Conservation (phyloP, 2,113 vertebrate genomes). For the Periophthalmodon schlosseri region DNA sequence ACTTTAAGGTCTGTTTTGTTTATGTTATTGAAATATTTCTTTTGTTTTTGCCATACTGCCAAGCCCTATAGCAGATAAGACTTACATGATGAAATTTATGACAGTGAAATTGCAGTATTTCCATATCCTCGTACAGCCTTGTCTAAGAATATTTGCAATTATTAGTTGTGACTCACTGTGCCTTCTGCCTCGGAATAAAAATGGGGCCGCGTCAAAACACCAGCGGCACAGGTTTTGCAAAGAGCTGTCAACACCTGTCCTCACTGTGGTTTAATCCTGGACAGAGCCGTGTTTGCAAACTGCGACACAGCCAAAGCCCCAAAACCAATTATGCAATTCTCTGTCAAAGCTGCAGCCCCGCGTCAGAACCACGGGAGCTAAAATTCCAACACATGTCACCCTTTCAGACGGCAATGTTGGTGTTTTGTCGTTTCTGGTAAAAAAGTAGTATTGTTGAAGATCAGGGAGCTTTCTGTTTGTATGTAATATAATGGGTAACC, state of each 20-base stretch:
- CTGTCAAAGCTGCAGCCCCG: neutral
- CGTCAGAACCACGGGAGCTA: neutral
- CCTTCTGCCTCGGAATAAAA: slow-evolving; percentile 1
- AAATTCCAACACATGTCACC: neutral
- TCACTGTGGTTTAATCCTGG: neutral
- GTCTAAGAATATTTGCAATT: slow-evolving; percentile 1
- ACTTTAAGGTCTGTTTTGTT: no score
- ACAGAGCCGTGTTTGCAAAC: neutral
- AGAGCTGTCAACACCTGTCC: slow-evolving; percentile 6
- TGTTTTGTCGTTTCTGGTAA: neutral
- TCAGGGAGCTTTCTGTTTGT: neutral
- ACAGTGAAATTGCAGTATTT: neutral
- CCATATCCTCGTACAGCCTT: neutral
- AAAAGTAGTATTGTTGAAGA: neutral
- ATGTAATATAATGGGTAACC: neutral
- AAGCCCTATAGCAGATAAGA: no score
- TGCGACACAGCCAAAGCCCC: neutral
- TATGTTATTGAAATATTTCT: no score
- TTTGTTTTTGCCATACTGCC: no score
- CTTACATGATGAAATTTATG: neutral
- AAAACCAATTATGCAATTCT: slow-evolving; percentile 2
- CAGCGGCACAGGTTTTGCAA: neutral
- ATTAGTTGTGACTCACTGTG: slow-evolving; percentile 4
- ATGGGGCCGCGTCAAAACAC: neutral
- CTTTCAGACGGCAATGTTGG: neutral